phyloP scores from a whole-genome alignment of 2,113 vertebrate genomes.

The Elgaria multicarinata region DNA sequence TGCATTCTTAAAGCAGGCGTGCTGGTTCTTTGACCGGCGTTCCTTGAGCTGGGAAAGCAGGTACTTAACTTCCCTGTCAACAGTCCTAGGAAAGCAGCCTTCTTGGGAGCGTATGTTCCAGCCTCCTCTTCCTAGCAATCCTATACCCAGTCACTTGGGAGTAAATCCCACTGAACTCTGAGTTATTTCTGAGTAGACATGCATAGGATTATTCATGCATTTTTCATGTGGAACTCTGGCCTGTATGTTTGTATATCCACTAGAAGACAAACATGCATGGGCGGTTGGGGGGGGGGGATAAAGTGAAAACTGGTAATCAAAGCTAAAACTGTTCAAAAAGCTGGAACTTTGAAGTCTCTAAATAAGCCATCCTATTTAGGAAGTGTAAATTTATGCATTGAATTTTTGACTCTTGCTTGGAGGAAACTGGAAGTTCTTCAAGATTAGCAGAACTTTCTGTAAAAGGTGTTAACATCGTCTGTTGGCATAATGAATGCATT shows the following conservation, averaged over 20 bases:
- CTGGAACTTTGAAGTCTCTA: slow-evolving; percentile 24
- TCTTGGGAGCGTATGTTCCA: neutral
- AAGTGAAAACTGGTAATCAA: neutral
- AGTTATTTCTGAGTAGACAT: neutral
- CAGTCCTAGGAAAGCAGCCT: neutral
- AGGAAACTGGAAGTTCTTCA: slow-evolving; percentile 49
- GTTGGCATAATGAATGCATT: neutral
- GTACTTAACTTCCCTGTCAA: neutral
- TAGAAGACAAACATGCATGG: neutral
- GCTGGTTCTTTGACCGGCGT: neutral
- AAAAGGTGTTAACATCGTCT: slow-evolving; percentile 35
- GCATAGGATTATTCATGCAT: neutral
- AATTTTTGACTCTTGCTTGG: slow-evolving; percentile 32
- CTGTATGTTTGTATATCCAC: neutral
- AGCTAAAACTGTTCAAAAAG: slow-evolving; percentile 34
- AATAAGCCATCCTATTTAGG: slow-evolving; percentile 42
- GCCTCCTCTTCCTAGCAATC: neutral
- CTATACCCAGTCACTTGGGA: neutral
- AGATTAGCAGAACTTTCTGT: slow-evolving; percentile 51
- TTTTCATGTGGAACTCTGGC: neutral
- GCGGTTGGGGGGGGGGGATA: neutral
- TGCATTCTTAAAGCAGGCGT: neutral
- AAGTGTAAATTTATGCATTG: slow-evolving; percentile 63
- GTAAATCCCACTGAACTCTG: neutral
- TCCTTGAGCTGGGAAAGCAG: neutral